A percentile compares a stretch with the other conserved stretches of the same genome.
These are phyloP conservation scores for Hypsopygia costalis DNA, from an alignment of 2,888 invertebrate species.

Conservation along the genomic window DNA sequence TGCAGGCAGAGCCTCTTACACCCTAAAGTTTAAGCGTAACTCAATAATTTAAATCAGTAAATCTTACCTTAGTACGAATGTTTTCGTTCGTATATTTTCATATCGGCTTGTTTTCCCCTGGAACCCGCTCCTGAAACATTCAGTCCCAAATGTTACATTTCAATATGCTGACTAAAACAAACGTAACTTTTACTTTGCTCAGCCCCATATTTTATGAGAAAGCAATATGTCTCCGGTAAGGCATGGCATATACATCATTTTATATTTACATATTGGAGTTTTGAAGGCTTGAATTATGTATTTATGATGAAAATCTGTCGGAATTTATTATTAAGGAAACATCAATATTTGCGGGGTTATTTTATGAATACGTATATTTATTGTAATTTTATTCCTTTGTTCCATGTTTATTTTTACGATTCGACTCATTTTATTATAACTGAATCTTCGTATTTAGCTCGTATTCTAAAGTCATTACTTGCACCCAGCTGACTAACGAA, in stretches of 20 bases:
- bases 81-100: constrained; percentile 34
- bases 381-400: no score
- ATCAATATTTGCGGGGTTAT: no score
- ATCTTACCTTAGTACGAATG: constrained; percentile 36
- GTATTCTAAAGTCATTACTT: no score
- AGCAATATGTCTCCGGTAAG: constrained; percentile 39
- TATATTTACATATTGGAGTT: constrained; percentile 2
- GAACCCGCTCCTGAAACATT: constrained; percentile 47
- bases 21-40: no score
- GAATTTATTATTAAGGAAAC: no score
- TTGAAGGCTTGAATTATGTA: background rate
- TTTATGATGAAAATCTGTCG: no score
- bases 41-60: constrained; percentile 14
- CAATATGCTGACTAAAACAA: constrained; percentile 67
- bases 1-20: no score
- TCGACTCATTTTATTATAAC: no score
- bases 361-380: no score
- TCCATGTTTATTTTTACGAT: no score
- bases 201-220: constrained; percentile 46
- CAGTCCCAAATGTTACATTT: constrained; percentile 64
- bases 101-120: constrained; percentile 41
- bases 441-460: no score
- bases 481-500: no score
- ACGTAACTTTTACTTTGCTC: constrained; percentile 49
- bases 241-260: constrained; percentile 16